These are phyloP conservation scores for Macrotus californicus DNA, from an alignment of 2,113 vertebrate species.

Conservation along the genomic window DNA sequence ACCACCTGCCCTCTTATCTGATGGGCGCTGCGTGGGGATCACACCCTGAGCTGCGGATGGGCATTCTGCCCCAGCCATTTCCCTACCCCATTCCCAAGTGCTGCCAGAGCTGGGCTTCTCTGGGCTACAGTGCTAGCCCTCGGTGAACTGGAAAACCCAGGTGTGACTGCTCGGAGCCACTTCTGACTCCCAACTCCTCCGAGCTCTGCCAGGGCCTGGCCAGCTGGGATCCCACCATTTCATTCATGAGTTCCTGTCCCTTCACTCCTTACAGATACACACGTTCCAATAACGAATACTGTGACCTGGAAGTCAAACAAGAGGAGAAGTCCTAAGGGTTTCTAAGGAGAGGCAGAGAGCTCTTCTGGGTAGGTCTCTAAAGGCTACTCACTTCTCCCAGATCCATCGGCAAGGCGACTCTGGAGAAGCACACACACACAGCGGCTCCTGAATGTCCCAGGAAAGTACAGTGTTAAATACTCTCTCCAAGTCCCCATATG, in stretches of 20 bases:
- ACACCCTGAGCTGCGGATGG: background rate
- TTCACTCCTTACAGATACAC: background rate
- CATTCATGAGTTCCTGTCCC: background rate
- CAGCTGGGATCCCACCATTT: background rate
- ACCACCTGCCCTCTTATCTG: background rate
- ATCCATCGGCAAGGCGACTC: background rate
- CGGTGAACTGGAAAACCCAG: background rate
- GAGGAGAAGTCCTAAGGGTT: background rate
- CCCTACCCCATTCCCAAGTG: background rate
- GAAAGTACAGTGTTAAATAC: background rate
- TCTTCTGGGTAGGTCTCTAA: background rate
- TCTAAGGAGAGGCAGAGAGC: background rate
- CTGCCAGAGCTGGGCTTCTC: fast-evolving
- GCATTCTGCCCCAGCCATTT: background rate
- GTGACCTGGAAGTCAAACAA: background rate
- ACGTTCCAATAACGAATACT: background rate
- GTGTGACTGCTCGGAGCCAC: background rate
- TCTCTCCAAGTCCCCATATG: background rate
- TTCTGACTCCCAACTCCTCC: background rate
- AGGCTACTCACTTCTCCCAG: background rate
- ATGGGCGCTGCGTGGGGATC: background rate
- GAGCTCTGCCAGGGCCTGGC: background rate
- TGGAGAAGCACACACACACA: background rate
- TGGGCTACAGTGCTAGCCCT: background rate
- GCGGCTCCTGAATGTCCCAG: background rate